Base-by-base conservation (phyloP, 1,140 invertebrate genomes). In the Metopolophium dirhodum region DNA sequence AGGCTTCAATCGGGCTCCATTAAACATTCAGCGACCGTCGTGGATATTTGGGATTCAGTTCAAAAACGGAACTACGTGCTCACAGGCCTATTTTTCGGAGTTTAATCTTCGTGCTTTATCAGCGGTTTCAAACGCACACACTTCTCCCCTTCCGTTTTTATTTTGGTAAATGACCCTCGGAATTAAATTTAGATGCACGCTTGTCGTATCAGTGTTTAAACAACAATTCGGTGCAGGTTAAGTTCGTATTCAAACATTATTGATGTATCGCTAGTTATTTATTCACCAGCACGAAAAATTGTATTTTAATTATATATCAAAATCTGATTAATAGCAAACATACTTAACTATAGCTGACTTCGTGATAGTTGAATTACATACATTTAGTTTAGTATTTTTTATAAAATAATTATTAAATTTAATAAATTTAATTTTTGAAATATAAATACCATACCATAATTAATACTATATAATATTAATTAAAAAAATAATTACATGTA, bases 21-120 rank as follows among this genome's bases (percentile, higher is more conserved):
- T 93, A 93, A 93, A 93, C 91, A 93, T 93, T 93, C 91, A 93
- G 77, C 91, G 35, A 83, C 68, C 91, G 89, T 90, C 89, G 89
- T 45, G 82, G 91, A 93, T 93, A 51, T 93, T 93, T 83, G 47
- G 77, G 82, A 90, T 90, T 90, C 89, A 30, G 89, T 90, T 90
- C 89, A 68, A 90, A 90, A 90, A 90, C 57, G 54, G 89, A 90
- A 68, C 54, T 90, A 90, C 89, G 89, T 90, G 89, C 89, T 90
- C 89, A 23, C 89, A 45, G 57, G 57, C 89, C 89, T 90, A 90
- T 90, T 90, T 90, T 90, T 90, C 89, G 89, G 37, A 90, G 89
- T 90, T 90, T 90, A 90, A 90, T 90, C 89, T 90, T 90, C 89
- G 89, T 90, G 89, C 89, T 90, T 90, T 90, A 90, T 90, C 89